Conservation (phyloP, 2,797 vertebrate species). For the Xiphorhynchus erythropygius region DNA sequence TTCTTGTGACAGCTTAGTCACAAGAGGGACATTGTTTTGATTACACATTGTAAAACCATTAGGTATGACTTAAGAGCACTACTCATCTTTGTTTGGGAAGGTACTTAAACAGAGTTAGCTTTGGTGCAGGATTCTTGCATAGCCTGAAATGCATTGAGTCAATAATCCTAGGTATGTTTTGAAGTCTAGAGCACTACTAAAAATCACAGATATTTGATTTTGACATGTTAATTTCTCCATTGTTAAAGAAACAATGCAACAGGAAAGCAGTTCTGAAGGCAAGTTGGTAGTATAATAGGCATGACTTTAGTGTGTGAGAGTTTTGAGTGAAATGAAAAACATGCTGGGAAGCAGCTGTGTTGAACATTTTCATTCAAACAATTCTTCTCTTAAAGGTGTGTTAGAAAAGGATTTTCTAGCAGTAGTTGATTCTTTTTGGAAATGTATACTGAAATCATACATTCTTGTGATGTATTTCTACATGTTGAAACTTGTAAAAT, state of each 20-base stretch:
- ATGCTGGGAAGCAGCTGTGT: neutral
- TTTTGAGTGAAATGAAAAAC: neutral
- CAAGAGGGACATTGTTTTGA: neutral
- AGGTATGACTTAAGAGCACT: neutral
- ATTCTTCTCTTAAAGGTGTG: neutral
- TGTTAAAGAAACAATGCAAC: neutral
- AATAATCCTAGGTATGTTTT: neutral
- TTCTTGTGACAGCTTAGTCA: conserved; percentile 6
- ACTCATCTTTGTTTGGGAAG: conserved; percentile 15
- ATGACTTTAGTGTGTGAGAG: neutral
- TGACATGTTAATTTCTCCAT: neutral
- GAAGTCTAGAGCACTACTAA: neutral
- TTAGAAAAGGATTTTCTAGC: neutral
- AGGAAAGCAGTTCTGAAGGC: neutral
- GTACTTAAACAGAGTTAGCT: neutral
- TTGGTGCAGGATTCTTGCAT: neutral
- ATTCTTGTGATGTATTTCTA: neutral
- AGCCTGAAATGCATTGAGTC: neutral
- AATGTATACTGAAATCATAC: neutral
- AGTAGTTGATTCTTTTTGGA: neutral
- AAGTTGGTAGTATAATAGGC: rapidly evolving
- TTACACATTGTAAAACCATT: neutral
- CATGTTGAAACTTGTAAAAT: neutral
- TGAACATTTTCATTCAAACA: neutral
- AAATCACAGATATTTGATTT: neutral